phyloP scores from a whole-genome alignment of 30 jellyfish, hydroid and myxozoan species.

The Cassiopea andromeda region DNA sequence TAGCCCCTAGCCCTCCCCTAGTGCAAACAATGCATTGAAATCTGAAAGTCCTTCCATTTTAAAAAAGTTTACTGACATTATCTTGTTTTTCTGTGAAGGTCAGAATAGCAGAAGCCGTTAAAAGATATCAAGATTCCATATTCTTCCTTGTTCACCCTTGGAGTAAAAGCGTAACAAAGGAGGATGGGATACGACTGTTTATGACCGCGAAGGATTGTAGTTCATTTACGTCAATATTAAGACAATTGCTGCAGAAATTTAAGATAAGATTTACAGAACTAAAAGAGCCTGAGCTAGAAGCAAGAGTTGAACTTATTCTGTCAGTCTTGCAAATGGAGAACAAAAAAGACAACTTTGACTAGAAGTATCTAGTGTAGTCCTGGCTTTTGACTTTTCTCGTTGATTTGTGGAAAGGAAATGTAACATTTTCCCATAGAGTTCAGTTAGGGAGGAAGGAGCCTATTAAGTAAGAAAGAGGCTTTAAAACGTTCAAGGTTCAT shows the following conservation, averaged over 20 bases:
- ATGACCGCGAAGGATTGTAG: conserved; percentile 30
- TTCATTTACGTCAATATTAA: conserved; percentile 1
- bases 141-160: conserved; percentile 57
- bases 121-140: conserved; percentile 35
- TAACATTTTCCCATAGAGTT: too few relatives aligned
- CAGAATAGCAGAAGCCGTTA: conserved; percentile 6
- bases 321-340: background rate
- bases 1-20: too few relatives aligned
- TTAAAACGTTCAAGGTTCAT: too few relatives aligned
- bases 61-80: too few relatives aligned
- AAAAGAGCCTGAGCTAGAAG: background rate
- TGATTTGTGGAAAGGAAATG: too few relatives aligned
- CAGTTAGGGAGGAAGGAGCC: too few relatives aligned
- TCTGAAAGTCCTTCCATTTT: too few relatives aligned
- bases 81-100: background rate
- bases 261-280: conserved; percentile 19
- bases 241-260: conserved; percentile 9
- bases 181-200: conserved; percentile 49
- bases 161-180: conserved; percentile 2
- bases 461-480: too few relatives aligned
- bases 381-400: too few relatives aligned
- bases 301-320: background rate
- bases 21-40: too few relatives aligned
- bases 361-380: background rate
- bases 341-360: background rate